These are phyloP conservation scores for Istiophorus platypterus DNA, from an alignment of 2,113 vertebrate genomes.

Conservation along the genomic window DNA sequence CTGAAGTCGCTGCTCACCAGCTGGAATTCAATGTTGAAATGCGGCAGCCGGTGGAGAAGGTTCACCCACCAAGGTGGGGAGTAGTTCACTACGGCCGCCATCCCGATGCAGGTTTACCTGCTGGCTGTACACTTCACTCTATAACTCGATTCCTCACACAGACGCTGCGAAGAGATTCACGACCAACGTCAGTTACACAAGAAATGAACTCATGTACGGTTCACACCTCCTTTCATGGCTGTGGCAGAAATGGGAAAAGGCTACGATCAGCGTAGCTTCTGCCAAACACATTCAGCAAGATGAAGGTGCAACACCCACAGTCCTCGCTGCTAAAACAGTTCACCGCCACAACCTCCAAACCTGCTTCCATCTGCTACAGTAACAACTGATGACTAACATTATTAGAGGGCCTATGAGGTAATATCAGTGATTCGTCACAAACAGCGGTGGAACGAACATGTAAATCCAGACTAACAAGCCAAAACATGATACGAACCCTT, in stretches of 20 bases:
- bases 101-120: constrained; percentile 61
- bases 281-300: not conserved
- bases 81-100: constrained; percentile 94
- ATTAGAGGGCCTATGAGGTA: not conserved
- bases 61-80: constrained; percentile 96
- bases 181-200: not conserved
- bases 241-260: not conserved
- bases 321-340: not conserved
- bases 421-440: constrained; percentile 12
- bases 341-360: not conserved
- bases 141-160: constrained; percentile 35
- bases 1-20: constrained; percentile 90
- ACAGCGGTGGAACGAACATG: not conserved
- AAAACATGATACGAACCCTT: not conserved
- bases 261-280: not conserved
- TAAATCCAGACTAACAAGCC: not conserved
- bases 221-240: not conserved
- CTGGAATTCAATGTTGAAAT: constrained; percentile 93
- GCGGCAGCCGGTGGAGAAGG: constrained; percentile 94
- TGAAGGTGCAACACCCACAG: not conserved
- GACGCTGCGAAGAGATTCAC: constrained; percentile 54
- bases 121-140: constrained; percentile 31
- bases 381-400: not conserved
- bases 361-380: not conserved
- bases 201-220: not conserved